Base-by-base conservation (phyloP, 2,888 invertebrate species). In the Leptura quadrifasciata region DNA sequence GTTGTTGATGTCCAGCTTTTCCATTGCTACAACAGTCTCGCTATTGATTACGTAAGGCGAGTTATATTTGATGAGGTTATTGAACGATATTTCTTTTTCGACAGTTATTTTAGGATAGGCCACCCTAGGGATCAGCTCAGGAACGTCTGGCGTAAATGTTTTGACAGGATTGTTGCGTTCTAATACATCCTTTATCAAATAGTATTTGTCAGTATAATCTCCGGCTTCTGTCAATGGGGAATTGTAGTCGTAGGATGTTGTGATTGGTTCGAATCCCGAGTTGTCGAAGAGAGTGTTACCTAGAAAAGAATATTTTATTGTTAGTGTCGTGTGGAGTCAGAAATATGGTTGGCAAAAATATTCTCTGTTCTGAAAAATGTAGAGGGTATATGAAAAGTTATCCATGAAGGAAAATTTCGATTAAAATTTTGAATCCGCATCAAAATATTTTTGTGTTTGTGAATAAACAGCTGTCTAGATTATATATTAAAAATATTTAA, bases 181-280 rank as follows among this genome's bases (percentile, higher is more conserved):
- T 8, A 89, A 63, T 21, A 93, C 89, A 9, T 94, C 90, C 81
- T 94, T 92, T 69, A 97, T 92, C 63, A 82, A 73, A 79, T 84
- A 79, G 76, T 92, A 89, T 89, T 97, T 97, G 0, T 91, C 90
- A 0, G 96, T 96, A 85, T 97, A 98, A 87, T 97, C 97, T 52
- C 84, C 98, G 70, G 96, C 94, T 89, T 98, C 98, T n/a, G 91
- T 92, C 79, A 98, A 89, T 0, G 98, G 98, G 0, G 97, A 95
- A 87, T 98, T 97, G 86, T 97, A 98, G 88, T 98, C 98, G 78
- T 90, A 91, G 74, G 89, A 89, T 0, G 89, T 89, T 15, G 89
- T 89, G 76, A 88, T 88, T n/a, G 90, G 86, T 76, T 85, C 83
- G 77, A 80, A 86, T 5, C 84, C 86, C 5, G 80, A 79, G 78